These are phyloP conservation scores for Hemitrygon akajei DNA, from an alignment of 2,797 vertebrate genomes.

Conservation along the genomic window DNA sequence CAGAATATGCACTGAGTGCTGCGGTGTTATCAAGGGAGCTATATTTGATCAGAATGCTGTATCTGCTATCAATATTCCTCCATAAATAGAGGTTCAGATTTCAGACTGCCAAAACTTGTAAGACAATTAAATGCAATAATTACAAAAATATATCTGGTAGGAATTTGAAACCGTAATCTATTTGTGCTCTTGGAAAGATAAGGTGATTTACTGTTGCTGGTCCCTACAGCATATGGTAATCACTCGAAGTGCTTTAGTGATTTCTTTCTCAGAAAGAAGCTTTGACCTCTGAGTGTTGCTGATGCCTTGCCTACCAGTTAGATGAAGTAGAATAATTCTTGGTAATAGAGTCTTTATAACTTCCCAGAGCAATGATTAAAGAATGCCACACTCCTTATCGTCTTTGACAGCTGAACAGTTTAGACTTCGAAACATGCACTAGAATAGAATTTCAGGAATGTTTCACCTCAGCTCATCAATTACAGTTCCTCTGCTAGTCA, in stretches of 20 bases:
- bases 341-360: background rate
- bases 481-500: background rate
- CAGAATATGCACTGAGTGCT: background rate
- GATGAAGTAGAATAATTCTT: conserved; percentile 27
- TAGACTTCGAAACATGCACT: background rate
- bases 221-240: background rate
- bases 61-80: background rate
- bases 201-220: background rate
- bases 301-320: background rate
- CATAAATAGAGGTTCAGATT: background rate
- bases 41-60: background rate
- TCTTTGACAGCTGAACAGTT: conserved; percentile 10
- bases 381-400: conserved; percentile 15
- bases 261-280: background rate
- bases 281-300: background rate
- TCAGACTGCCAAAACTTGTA: background rate
- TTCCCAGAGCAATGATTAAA: background rate
- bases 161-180: background rate
- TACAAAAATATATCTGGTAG: background rate
- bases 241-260: background rate
- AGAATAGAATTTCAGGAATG: conserved; percentile 16
- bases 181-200: background rate
- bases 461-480: conserved; percentile 7
- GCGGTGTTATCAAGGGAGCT: background rate
- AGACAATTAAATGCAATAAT: background rate